phyloP scores from a whole-genome alignment of 1,140 invertebrate species.

The Penaeus japonicus region DNA sequence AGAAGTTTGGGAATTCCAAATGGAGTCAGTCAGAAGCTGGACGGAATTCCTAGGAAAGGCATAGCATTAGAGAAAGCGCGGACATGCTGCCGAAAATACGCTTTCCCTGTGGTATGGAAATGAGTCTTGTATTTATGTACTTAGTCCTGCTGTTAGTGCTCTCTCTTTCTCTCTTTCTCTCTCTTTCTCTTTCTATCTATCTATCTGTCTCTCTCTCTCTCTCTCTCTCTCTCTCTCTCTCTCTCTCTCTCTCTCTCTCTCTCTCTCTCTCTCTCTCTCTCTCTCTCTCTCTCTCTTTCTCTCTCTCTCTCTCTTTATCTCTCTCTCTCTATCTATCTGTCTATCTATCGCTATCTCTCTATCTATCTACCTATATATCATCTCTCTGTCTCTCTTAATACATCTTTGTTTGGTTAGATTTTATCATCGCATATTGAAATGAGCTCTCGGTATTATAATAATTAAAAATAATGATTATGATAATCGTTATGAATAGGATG shows the following conservation, averaged over 20 bases:
- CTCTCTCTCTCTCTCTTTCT: background rate
- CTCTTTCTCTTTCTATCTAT: background rate
- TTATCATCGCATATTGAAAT: background rate
- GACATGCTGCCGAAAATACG: too few relatives aligned
- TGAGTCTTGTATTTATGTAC: too few relatives aligned
- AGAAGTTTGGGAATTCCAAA: too few relatives aligned
- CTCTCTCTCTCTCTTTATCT: background rate
- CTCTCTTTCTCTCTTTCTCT: background rate
- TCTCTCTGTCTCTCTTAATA: background rate
- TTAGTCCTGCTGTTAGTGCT: too few relatives aligned
- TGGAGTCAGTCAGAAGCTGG: too few relatives aligned
- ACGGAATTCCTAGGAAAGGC: too few relatives aligned
- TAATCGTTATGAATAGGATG: too few relatives aligned
- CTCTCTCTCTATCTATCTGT: background rate
- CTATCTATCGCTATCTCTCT: slow-evolving; percentile 7
- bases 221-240: background rate
- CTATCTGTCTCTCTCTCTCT: background rate
- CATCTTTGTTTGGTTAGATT: background rate
- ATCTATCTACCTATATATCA: background rate
- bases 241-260: background rate
- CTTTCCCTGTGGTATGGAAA: too few relatives aligned
- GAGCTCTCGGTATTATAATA: background rate
- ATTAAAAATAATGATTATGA: background rate
- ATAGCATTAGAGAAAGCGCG: too few relatives aligned
- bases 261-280: background rate